These are phyloP conservation scores for Halisarca cf. caerulea DNA, from an alignment of 37 sponge, comb jelly and placozoan genomes.

Conservation along the genomic window DNA sequence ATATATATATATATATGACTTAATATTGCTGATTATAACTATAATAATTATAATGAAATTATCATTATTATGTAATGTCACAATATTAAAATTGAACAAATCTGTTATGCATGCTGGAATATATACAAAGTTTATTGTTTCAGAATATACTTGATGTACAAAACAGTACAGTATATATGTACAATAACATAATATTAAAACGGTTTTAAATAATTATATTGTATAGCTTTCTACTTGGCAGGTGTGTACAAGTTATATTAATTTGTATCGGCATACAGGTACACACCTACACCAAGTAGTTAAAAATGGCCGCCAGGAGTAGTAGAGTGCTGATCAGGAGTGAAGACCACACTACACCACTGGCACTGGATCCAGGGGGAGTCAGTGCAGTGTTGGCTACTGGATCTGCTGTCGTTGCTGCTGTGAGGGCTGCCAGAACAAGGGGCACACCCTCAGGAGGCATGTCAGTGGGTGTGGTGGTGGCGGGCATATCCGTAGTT, in stretches of 20 bases:
- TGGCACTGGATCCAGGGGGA: not conserved
- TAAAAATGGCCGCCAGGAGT: not conserved
- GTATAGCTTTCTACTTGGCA: no score
- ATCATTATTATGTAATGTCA: not conserved
- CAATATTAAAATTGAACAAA: no score
- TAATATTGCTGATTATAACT: not conserved
- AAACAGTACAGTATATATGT: no score
- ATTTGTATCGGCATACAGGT: no score
- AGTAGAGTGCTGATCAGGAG: not conserved
- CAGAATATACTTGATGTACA: no score
- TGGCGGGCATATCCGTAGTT: not conserved
- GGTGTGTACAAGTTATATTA: no score
- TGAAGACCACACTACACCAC: not conserved
- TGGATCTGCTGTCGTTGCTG: slow-evolving; percentile 1
- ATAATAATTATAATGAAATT: not conserved
- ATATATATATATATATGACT: not conserved
- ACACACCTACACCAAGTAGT: no score
- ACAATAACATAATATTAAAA: no score
- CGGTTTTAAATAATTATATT: no score
- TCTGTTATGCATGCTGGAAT: no score
- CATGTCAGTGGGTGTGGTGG: not conserved
- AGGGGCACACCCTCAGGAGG: not conserved
- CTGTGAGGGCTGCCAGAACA: not conserved
- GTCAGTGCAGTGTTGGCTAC: not conserved
- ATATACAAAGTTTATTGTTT: no score